Percentiles rank a stretch among this genome's conserved stretches.
Conservation (phyloP, 1,140 invertebrate genomes). For the Chrysopa pallens region DNA sequence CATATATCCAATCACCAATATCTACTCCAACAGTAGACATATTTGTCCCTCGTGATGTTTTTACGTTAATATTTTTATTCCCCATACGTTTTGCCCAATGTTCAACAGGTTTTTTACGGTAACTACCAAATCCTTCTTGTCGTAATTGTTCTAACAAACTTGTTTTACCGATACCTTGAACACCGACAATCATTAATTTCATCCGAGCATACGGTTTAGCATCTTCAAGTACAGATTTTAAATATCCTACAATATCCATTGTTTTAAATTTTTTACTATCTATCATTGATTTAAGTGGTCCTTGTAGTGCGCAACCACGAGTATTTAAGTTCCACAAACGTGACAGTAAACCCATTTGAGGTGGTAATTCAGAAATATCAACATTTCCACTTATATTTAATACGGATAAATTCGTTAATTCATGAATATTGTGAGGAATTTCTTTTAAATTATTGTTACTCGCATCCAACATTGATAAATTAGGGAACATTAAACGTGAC, state of each 20-base stretch:
- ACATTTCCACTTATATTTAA: constrained; percentile 81
- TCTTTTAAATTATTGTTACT: constrained; percentile 69
- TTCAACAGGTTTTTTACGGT: constrained; percentile 57
- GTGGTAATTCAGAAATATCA: constrained; percentile 71
- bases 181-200: constrained; percentile 96
- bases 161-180: constrained; percentile 88
- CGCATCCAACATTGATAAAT: constrained; percentile 87
- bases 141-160: constrained; percentile 75
- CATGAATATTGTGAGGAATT: constrained; percentile 70
- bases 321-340: constrained; percentile 93
- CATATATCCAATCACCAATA: constrained; percentile 87
- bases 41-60: constrained; percentile 56
- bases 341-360: constrained; percentile 84
- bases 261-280: constrained; percentile 87
- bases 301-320: constrained; percentile 70
- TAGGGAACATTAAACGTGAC: constrained; percentile 70
- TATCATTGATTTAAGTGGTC: constrained; percentile 83
- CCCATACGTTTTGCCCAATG: constrained; percentile 92
- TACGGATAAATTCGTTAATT: constrained; percentile 79
- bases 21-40: constrained; percentile 95
- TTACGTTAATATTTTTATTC: constrained; percentile 60
- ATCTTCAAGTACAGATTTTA: constrained; percentile 78
- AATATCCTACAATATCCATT: constrained; percentile 89
- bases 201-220: constrained; percentile 87
- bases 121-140: constrained; percentile 62